These are phyloP conservation scores for Miniopterus natalensis DNA, from an alignment of 2,113 vertebrate species.

Conservation along the genomic window DNA sequence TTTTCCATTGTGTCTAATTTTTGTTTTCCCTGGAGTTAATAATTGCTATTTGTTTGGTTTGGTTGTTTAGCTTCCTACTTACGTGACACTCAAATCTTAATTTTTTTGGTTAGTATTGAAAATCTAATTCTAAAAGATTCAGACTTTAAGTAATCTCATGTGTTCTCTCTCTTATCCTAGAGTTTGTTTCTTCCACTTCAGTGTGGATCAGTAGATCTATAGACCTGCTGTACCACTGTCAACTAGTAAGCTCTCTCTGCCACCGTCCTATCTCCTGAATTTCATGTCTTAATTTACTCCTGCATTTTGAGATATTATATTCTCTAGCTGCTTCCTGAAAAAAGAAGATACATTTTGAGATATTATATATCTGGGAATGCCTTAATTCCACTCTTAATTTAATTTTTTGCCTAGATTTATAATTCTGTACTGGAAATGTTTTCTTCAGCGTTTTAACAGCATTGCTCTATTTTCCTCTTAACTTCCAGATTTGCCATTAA, in stretches of 20 bases:
- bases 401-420: not conserved
- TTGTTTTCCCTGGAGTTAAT: not conserved
- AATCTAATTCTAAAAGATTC: not conserved
- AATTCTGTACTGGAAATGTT: not conserved
- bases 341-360: not conserved
- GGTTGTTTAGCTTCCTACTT: not conserved
- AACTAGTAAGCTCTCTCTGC: not conserved
- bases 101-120: not conserved
- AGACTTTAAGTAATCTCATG: not conserved
- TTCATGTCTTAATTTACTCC: not conserved
- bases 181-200: not conserved
- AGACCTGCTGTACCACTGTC: not conserved
- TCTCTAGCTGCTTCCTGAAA: not conserved
- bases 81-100: not conserved
- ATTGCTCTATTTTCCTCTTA: slow-evolving; percentile 5
- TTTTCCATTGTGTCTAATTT: not conserved
- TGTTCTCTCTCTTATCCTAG: not conserved
- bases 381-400: slow-evolving; percentile 8
- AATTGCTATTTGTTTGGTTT: not conserved
- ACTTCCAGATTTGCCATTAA: not conserved
- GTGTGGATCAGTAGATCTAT: rapidly evolving
- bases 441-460: not conserved
- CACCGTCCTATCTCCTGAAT: not conserved
- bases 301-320: not conserved
- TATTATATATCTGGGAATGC: not conserved